phyloP scores from a whole-genome alignment of 2,797 vertebrate genomes.

The Miichthys miiuy region DNA sequence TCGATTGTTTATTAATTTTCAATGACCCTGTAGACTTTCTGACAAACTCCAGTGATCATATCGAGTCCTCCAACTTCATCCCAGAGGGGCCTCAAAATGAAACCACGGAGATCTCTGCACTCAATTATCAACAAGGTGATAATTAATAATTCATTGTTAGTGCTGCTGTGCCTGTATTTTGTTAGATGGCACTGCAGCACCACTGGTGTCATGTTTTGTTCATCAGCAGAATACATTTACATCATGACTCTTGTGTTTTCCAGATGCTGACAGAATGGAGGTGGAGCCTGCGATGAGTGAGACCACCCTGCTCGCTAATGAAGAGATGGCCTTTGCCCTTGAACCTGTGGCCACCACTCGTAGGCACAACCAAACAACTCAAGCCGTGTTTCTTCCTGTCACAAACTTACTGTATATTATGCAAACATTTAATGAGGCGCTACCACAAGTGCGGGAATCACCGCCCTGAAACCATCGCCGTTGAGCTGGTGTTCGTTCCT shows the following conservation, averaged over 20 bases:
- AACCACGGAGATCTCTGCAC: conserved; percentile 45
- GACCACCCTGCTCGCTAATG: conserved; percentile 67
- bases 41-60: conserved; percentile 55
- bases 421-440: not conserved
- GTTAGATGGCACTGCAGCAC: not conserved
- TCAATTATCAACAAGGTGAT: conserved; percentile 59
- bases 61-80: conserved; percentile 45
- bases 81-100: conserved; percentile 38
- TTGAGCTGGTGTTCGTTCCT: not conserved
- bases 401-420: not conserved
- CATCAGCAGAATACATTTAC: not conserved
- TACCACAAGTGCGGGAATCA: not conserved
- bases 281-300: conserved; percentile 44
- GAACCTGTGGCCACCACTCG: conserved; percentile 80
- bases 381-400: conserved; percentile 2
- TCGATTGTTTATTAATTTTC: not conserved
- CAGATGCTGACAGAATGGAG: conserved; percentile 38
- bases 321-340: conserved; percentile 77
- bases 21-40: conserved; percentile 77
- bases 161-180: not conserved
- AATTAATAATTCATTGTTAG: conserved; percentile 32
- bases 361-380: conserved; percentile 58
- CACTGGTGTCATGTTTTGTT: not conserved
- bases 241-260: conserved; percentile 30
- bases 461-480: not conserved